These are phyloP conservation scores for Hyles vespertilio DNA, from an alignment of 1,140 invertebrate species.

Conservation along the genomic window DNA sequence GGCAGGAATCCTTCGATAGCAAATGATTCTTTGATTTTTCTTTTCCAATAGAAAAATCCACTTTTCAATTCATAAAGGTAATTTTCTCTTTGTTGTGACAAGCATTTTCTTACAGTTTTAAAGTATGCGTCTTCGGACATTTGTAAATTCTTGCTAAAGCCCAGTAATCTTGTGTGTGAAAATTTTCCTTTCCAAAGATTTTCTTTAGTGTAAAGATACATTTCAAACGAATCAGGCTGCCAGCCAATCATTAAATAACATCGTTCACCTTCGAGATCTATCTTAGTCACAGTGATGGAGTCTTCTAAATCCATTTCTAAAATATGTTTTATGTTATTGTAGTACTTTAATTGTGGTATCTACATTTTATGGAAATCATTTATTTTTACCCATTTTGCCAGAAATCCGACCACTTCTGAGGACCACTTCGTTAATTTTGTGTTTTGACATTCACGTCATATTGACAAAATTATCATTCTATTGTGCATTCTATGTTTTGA, in stretches of 20 bases:
- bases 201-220: conserved; percentile 41
- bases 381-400: too few species aligned
- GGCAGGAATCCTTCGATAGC: conserved; percentile 57
- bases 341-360: too few species aligned
- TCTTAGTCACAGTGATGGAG: conserved; percentile 46
- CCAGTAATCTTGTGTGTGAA: conserved; percentile 40
- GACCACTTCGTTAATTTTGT: too few species aligned
- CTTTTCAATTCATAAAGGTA: conserved; percentile 54
- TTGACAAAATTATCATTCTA: too few species aligned
- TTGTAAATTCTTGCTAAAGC: conserved; percentile 52
- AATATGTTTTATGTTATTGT: not conserved
- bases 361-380: too few species aligned
- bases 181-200: conserved; percentile 54
- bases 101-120: conserved; percentile 31
- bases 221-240: conserved; percentile 48
- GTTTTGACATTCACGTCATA: too few species aligned
- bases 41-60: conserved; percentile 61
- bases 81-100: conserved; percentile 40
- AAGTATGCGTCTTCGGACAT: conserved; percentile 40
- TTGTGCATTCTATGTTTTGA: too few species aligned
- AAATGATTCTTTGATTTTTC: conserved; percentile 33
- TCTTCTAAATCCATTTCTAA: conserved; percentile 45
- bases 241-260: conserved; percentile 49
- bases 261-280: conserved; percentile 29
- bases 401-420: too few species aligned